Base-by-base conservation (phyloP, 1,140 invertebrate genomes). In the Drosophila leontia region DNA sequence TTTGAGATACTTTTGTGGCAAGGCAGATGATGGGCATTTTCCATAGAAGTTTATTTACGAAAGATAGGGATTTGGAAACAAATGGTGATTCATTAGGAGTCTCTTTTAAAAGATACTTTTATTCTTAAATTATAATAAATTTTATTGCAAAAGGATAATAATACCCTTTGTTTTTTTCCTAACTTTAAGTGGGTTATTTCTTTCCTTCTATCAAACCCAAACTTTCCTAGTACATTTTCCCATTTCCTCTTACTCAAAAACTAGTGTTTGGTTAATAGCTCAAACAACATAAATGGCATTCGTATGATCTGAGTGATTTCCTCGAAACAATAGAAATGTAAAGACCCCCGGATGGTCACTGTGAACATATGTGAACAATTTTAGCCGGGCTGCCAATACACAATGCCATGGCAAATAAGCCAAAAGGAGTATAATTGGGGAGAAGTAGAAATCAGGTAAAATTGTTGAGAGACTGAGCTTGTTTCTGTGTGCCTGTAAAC, bases 371-470 rank as follows among this genome's bases (percentile, higher is more conserved):
- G 47, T 59, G 26, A 47, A 76, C 76, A 48, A 45, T 47, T 56
- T 45, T 72, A 3, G n/a, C 17, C n/a, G 29, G 17, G 7, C 45
- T 48, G 23, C n/a, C 42, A 39, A 65, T 19, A 47, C 17, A 26
- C 29, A 68, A 39, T 48, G 13, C n/a, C 35, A 37, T 15, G 13
- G 17, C 19, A 37, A 51, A 63, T 48, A 65, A 39, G 44, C 17
- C 61, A 23, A 19, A 34, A n/a, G 6, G 61, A 65, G 4, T 48
- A 37, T 68, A 68, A 68, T 67, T 68, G 64, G 15, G 35, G 61
- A 19, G 61, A n/a, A n/a, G 45, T 68, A 69, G 60, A 82, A 82
- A 82, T 82, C 80, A 83, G 80, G 76, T 83, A 48, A 65, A 70
- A 65, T 65, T 79, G 57, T 63, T 63, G 47, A 70, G 39, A 19